A percentile compares a stretch with the other conserved stretches of the same genome.
phyloP scores from a whole-genome alignment of 2,888 invertebrate species.

The Eucera pruinosa region DNA sequence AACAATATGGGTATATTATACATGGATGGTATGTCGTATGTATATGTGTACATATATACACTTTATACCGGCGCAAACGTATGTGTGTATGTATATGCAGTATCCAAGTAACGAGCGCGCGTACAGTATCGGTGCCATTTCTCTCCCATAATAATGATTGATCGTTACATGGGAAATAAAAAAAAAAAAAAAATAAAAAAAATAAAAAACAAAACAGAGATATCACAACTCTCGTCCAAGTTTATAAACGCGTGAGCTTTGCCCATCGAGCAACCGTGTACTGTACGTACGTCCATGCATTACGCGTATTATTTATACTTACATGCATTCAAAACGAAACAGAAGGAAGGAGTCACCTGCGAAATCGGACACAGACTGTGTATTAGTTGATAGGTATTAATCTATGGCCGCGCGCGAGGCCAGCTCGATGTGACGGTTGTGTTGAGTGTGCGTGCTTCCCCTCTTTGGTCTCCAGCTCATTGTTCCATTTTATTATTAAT shows the following conservation, averaged over 20 bases:
- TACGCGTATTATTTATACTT: slow-evolving; percentile 71
- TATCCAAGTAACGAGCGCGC: slow-evolving; percentile 63
- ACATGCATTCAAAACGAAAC: slow-evolving; percentile 60
- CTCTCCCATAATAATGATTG: background rate
- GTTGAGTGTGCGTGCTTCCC: slow-evolving; percentile 83
- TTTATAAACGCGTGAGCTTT: background rate
- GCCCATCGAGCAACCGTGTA: slow-evolving; percentile 18
- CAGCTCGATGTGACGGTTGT: slow-evolving; percentile 84
- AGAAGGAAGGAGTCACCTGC: slow-evolving; percentile 66
- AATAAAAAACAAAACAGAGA: no score
- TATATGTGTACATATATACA: slow-evolving; percentile 83
- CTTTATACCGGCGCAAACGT: slow-evolving; percentile 71
- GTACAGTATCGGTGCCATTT: slow-evolving; percentile 53
- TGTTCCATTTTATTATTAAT: slow-evolving; percentile 73
- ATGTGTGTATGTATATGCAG: slow-evolving; percentile 72
- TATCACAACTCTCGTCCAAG: slow-evolving; percentile 13
- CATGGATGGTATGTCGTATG: slow-evolving; percentile 82
- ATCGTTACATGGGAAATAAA: background rate
- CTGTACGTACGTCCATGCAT: slow-evolving; percentile 64
- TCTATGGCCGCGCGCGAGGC: slow-evolving; percentile 80
- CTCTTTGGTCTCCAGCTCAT: slow-evolving; percentile 70
- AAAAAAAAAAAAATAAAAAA: background rate
- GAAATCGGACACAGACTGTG: slow-evolving; percentile 79
- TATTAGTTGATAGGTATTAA: slow-evolving; percentile 81
- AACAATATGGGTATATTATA: slow-evolving; percentile 74